A percentile compares a stretch with the other conserved stretches of the same genome.
phyloP scores from a whole-genome alignment of 2,113 vertebrate genomes.

The Daphoenositta chrysoptera region DNA sequence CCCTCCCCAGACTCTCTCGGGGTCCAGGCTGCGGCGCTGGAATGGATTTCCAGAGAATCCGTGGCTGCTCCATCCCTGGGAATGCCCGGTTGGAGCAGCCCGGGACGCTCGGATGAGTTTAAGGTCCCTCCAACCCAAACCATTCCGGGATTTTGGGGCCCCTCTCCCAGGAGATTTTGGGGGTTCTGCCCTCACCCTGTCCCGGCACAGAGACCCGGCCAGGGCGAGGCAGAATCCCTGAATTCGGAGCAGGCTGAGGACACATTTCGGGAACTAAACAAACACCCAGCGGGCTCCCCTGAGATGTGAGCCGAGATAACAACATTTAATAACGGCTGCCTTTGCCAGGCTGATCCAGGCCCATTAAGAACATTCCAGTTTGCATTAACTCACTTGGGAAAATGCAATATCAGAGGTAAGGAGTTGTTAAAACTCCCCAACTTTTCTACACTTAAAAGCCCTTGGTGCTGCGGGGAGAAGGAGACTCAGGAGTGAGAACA shows the following conservation, averaged over 20 bases:
- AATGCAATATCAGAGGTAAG: not conserved
- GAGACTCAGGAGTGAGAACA: not conserved
- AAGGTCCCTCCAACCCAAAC: not conserved
- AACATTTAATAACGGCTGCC: not conserved
- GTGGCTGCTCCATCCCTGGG: not conserved
- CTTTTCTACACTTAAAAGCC: not conserved
- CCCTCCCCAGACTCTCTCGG: not conserved
- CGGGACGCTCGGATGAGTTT: fast-evolving
- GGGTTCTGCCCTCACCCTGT: not conserved
- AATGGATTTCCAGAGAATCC: fast-evolving
- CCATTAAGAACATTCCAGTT: not conserved
- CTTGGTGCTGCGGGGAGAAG: not conserved
- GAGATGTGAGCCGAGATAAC: not conserved
- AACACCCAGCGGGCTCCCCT: not conserved
- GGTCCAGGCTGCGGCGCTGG: not conserved
- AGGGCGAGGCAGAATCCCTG: not conserved
- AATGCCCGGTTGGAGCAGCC: not conserved
- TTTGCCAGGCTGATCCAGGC: not conserved
- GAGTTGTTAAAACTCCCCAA: not conserved
- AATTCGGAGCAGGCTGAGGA: not conserved
- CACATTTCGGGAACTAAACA: not conserved
- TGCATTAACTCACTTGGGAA: not conserved
- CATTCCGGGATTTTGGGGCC: not conserved
- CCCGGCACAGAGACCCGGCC: not conserved
- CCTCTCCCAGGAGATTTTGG: fast-evolving